phyloP scores from a whole-genome alignment of 2,797 vertebrate species.

The Sphenodon punctatus region DNA sequence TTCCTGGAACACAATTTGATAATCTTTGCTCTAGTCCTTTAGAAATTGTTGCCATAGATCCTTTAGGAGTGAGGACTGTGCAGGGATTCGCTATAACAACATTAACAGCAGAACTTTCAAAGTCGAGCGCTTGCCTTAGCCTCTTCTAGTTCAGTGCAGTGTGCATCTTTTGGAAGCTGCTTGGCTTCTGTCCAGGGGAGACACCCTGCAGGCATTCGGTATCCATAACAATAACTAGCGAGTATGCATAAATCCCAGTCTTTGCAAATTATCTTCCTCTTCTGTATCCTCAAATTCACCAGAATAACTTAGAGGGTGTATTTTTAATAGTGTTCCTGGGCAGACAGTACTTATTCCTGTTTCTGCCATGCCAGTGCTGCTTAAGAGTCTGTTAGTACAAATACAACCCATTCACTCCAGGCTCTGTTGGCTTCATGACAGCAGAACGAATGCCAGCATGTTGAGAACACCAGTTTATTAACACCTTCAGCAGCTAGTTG shows the following conservation, averaged over 20 bases:
- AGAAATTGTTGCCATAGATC: not conserved
- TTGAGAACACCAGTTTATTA: not conserved
- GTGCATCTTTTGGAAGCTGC: not conserved
- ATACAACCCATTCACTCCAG: not conserved
- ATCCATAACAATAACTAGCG: not conserved
- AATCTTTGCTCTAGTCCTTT: fast-evolving
- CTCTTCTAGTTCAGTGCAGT: not conserved
- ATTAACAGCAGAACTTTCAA: not conserved
- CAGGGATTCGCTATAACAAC: not conserved
- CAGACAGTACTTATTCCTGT: not conserved
- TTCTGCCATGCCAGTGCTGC: not conserved
- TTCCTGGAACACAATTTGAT: not conserved
- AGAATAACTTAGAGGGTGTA: not conserved
- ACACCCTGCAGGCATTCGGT: not conserved
- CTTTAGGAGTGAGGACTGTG: not conserved
- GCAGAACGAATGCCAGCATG: not conserved
- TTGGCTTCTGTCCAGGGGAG: not conserved
- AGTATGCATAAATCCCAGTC: not conserved
- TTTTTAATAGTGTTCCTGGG: fast-evolving
- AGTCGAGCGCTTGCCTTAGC: not conserved
- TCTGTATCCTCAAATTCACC: not conserved
- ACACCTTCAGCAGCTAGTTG: not conserved
- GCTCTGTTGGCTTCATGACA: not conserved
- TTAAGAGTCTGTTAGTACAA: fast-evolving
- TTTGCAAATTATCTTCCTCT: not conserved